Percentiles rank a stretch among this genome's conserved stretches.
Conservation (phyloP, 2,113 vertebrate species). For the Calidris pygmaea region DNA sequence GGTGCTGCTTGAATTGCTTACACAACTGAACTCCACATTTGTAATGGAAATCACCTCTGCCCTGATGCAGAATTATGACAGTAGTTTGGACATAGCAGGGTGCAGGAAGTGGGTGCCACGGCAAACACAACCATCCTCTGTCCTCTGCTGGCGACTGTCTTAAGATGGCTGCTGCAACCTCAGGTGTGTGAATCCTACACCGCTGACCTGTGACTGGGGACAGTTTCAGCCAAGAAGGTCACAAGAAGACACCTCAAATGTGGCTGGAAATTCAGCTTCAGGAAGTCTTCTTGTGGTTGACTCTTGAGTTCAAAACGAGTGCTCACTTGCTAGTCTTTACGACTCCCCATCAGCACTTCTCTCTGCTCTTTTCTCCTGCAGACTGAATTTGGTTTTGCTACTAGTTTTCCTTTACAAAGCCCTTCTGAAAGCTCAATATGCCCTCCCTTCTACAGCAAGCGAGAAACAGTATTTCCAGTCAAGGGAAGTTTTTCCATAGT, state of each 20-base stretch:
- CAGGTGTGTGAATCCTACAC: neutral
- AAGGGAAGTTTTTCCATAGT: neutral
- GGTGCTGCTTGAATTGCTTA: neutral
- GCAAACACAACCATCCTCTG: neutral
- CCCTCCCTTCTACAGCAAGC: neutral
- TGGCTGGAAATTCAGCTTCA: neutral
- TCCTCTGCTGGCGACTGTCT: neutral
- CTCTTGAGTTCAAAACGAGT: neutral
- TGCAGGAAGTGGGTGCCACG: neutral
- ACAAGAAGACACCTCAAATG: neutral
- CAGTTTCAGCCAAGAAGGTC: neutral
- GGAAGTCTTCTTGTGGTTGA: neutral
- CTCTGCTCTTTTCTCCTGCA: neutral
- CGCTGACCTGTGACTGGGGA: neutral
- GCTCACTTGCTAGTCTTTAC: neutral
- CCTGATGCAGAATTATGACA: neutral
- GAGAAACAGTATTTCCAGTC: neutral
- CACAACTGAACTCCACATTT: neutral
- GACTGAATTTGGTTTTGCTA: neutral
- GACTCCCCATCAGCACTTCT: neutral
- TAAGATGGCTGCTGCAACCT: neutral
- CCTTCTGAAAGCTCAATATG: neutral
- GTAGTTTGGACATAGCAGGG: accelerated
- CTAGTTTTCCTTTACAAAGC: neutral
- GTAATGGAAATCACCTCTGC: neutral